phyloP scores from a whole-genome alignment of 2,888 invertebrate species.

The Agriopis aurantiaria region DNA sequence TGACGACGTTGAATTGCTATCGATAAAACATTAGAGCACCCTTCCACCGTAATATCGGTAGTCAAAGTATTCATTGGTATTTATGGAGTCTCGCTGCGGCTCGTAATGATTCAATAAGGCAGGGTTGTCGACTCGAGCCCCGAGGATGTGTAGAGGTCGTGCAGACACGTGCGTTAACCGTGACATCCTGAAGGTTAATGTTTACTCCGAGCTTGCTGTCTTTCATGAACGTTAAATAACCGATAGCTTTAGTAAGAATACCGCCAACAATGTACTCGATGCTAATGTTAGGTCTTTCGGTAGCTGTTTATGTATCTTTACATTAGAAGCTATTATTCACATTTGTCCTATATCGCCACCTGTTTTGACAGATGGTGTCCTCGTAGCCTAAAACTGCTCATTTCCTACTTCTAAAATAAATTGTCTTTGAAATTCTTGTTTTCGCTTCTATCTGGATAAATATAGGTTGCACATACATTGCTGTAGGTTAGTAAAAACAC shows the following conservation, averaged over 20 bases:
- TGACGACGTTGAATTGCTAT: slow-evolving; percentile 34
- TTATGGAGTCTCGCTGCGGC: slow-evolving; percentile 44
- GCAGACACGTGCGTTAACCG: slow-evolving; percentile 32
- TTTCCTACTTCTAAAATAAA: slow-evolving; percentile 31
- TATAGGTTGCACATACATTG: slow-evolving; percentile 6
- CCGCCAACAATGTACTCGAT: slow-evolving; percentile 11
- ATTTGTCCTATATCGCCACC: slow-evolving; percentile 15
- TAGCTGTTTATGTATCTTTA: not conserved
- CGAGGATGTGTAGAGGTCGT: slow-evolving; percentile 42
- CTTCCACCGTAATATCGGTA: slow-evolving; percentile 39
- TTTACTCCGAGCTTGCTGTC: slow-evolving; percentile 22
- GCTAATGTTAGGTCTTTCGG: slow-evolving; percentile 6
- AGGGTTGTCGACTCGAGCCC: slow-evolving; percentile 34
- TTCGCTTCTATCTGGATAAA: slow-evolving; percentile 23
- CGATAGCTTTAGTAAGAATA: slow-evolving; percentile 10
- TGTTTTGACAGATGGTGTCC: slow-evolving; percentile 26
- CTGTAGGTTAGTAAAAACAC: not conserved
- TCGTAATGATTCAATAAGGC: slow-evolving; percentile 48
- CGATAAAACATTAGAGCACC: slow-evolving; percentile 46
- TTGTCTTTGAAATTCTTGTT: slow-evolving; percentile 24
- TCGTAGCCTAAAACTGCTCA: slow-evolving; percentile 17
- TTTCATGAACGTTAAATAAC: slow-evolving; percentile 18
- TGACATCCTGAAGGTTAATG: slow-evolving; percentile 43
- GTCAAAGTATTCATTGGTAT: slow-evolving; percentile 46
- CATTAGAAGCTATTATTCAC: slow-evolving; percentile 6